Evolutionary conservation across 2,888 invertebrate genomes (phyloP), one percentile per base, ranked within the genome.

Genomic region (Hypsopygia costalis): DNA sequence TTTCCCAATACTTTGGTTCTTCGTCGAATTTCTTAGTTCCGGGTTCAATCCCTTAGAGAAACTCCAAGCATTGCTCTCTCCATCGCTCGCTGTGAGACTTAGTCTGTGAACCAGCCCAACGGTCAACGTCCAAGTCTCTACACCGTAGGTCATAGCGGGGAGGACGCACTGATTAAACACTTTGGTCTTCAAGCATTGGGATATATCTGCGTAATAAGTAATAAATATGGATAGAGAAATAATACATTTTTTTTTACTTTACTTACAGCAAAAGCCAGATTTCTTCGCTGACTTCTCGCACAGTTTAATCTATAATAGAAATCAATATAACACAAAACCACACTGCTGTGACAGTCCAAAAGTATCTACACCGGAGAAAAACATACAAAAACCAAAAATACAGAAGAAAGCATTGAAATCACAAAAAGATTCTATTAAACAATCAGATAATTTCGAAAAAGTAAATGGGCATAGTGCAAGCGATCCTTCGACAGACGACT

Each of bases 261-360:
- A n/a, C 1, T 30, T 9, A 12, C 75, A 87, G 87, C 77, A 86
- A 71, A 88, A 81, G 28, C 81, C 69, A 52, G 87, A 88, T 16
- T 67, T 82, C 34, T 86, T 83, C 46, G 43, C 76, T 0, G 81
- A 76, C 34, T 78, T 83, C 44, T 68, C 78, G 3, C 62, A 64
- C 9, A 78, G 55, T 8, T 43, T 83, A 1, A 59, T 63, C 0
- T 34, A 66, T 12, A 67, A 62, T 21, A 68, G 59, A 0, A 46
- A 47, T 2, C 49, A 52, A 27, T 64, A 10, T 11, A 1, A 46
- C 36, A 41, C 49, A 5, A 77, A 65, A 41, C 80, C 71, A 44
- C 80, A 83, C 44, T 55, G 39, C 27, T 78, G 76, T 38, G 50
- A 58, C 11, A 47, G 66, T 5, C 62, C 64, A 62, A 11, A 50